Evolutionary conservation across 2,113 vertebrate species (phyloP), one percentile per base, ranked within the genome.

Genomic region (Daphoenositta chrysoptera): DNA sequence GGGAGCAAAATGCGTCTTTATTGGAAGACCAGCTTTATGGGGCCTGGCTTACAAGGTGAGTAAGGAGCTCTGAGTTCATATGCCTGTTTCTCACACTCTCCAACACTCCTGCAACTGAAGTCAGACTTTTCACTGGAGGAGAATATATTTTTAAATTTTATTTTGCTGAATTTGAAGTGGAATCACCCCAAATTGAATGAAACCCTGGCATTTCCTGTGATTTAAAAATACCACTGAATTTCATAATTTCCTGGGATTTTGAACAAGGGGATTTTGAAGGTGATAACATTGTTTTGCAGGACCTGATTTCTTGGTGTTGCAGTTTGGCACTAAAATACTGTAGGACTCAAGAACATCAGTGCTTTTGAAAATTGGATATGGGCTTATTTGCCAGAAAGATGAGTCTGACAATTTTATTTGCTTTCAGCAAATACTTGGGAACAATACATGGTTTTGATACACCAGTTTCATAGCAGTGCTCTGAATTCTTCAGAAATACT

Each of bases 31-130:
- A 16, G 98, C 98, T 23, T 97, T 99, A 7, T 99, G 99, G 99
- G 99, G 99, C 61, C 98, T 99, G 9, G 98, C 99, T 64, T 99
- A 98, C 96, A 99, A 99, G 99, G 99, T 99, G 95, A 96, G 78
- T 84, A 79, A 83, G 64, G 31, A 82, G 39, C 35, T 60, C 27
- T 56, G n/a, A 15, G 14, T 24, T 53, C 33, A 22, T 37, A 3
- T 18, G 28, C 9, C 33, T 66, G 4, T 21, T 80, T 79, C 45
- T 71, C 31, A 15, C 3, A 28, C 13, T 37, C 48, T 23, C 20
- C 48, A 82, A 19, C 10, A 33, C 18, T 20, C 20, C 7, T 79
- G 23, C 45, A 42, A 23, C 40, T 72, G 51, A 60, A 79, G 23
- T 45, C 37, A 35, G 10, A 24, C n/a, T 45, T 92, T 58, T 61